Percentiles rank a stretch among this genome's conserved stretches.
Evolutionary conservation across 2,113 vertebrate species (phyloP).

Genomic region (Xiphias gladius): DNA sequence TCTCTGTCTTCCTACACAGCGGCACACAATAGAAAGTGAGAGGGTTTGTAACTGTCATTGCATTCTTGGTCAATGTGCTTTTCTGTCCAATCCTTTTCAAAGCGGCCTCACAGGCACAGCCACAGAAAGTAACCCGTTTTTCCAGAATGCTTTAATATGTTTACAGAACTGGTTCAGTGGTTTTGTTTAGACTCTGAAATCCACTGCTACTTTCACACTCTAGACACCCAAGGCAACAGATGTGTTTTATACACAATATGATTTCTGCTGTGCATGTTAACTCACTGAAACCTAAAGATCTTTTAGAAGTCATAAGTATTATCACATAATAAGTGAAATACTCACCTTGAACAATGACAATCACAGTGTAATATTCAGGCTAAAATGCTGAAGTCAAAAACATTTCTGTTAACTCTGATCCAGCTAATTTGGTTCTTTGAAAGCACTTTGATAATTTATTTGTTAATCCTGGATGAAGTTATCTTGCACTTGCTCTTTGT

Average conservation of each 20-base stretch:
- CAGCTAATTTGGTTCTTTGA: no score
- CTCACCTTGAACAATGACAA: not conserved
- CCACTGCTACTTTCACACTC: not conserved
- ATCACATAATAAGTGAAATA: not conserved
- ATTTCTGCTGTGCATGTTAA: not conserved
- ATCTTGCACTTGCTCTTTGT: no score
- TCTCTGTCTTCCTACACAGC: slow-evolving; percentile 28
- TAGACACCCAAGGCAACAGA: not conserved
- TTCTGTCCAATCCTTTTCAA: slow-evolving; percentile 12
- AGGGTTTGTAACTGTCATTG: slow-evolving; percentile 22
- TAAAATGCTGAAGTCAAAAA: no score
- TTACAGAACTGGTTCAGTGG: not conserved
- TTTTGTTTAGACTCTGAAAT: slow-evolving; percentile 10
- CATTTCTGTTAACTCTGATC: no score
- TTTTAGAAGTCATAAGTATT: not conserved
- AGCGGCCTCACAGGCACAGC: not conserved
- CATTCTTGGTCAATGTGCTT: slow-evolving; percentile 13
- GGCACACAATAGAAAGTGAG: slow-evolving; percentile 45
- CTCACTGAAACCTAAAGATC: not conserved
- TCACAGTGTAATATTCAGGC: no score
- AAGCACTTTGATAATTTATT: no score
- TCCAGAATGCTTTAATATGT: slow-evolving; percentile 5
- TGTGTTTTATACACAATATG: not conserved
- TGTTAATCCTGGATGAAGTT: no score
- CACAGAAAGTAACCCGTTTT: slow-evolving; percentile 14